A percentile compares a stretch with the other conserved stretches of the same genome.
Evolutionary conservation across 2,113 vertebrate species (phyloP).

Genomic region (Scalopus aquaticus): DNA sequence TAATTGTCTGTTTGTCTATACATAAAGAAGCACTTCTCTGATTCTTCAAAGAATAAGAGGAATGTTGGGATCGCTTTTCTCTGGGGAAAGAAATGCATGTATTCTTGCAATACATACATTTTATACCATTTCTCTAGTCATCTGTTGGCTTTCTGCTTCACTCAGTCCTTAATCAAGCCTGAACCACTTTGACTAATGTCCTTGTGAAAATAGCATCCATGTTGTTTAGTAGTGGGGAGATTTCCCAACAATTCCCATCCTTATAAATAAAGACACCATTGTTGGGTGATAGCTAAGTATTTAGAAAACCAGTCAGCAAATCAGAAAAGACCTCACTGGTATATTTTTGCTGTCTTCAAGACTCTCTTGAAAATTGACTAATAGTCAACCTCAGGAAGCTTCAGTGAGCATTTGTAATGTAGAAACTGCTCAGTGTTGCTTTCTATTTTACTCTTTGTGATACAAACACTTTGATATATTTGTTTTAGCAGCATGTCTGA

Average conservation of each 20-base stretch:
- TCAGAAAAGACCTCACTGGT: not conserved
- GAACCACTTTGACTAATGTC: not conserved
- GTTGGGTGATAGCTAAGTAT: not conserved
- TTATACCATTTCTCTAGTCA: not conserved
- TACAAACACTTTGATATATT: constrained; percentile 87
- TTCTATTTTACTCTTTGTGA: constrained; percentile 82
- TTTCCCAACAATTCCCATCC: not conserved
- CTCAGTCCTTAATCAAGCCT: not conserved
- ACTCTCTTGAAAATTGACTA: constrained; percentile 62
- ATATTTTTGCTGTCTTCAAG: constrained; percentile 67
- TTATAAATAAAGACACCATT: not conserved
- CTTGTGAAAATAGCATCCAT: not conserved
- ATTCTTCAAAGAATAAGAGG: not conserved
- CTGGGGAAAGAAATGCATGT: not conserved
- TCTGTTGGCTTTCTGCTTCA: not conserved
- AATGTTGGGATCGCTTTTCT: not conserved
- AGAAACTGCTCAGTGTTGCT: constrained; percentile 81
- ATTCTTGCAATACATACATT: not conserved
- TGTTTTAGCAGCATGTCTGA: constrained; percentile 87
- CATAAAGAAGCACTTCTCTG: not conserved
- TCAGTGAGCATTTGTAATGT: constrained; percentile 69
- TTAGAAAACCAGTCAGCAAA: not conserved
- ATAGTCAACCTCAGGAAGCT: constrained; percentile 75
- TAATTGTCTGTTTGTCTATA: not conserved
- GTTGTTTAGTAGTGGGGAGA: not conserved